A percentile compares a stretch with the other conserved stretches of the same genome.
These are phyloP conservation scores for Paedocypris sp. DNA, from an alignment of 2,113 vertebrate genomes.

Conservation along the genomic window DNA sequence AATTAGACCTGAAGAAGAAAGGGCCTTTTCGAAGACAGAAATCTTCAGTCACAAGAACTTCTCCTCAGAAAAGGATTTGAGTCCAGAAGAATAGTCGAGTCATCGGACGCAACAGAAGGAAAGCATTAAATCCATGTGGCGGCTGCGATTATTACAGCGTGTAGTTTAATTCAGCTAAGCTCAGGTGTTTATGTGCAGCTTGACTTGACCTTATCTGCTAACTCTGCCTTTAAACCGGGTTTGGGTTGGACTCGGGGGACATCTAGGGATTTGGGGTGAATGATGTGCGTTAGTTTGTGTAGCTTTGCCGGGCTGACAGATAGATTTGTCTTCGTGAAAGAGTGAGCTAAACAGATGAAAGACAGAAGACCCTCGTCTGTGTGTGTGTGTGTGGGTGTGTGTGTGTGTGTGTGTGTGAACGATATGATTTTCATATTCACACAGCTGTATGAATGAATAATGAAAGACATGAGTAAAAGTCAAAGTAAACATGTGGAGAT, in stretches of 20 bases:
- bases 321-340: conserved; percentile 4
- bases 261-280: not conserved
- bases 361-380: not conserved
- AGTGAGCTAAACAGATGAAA: conserved; percentile 10
- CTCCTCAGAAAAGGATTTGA: not conserved
- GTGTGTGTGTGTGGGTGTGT: not conserved
- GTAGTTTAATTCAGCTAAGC: not conserved
- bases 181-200: not conserved
- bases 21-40: not conserved
- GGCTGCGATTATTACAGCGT: conserved; percentile 4
- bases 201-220: not conserved
- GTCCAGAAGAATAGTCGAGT: not conserved
- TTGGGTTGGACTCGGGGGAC: not conserved
- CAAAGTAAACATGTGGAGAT: conserved; percentile 9
- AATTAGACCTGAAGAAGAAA: not conserved
- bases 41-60: not conserved
- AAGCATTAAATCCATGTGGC: not conserved
- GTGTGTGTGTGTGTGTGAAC: not conserved
- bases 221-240: not conserved
- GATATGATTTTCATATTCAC: conserved; percentile 1
- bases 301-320: not conserved
- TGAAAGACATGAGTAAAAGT: conserved; percentile 16
- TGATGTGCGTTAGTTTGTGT: not conserved
- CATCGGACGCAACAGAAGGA: not conserved
- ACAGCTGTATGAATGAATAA: conserved; percentile 21